Conservation (phyloP, 2,888 invertebrate species). For the Limnephilus auricula region DNA sequence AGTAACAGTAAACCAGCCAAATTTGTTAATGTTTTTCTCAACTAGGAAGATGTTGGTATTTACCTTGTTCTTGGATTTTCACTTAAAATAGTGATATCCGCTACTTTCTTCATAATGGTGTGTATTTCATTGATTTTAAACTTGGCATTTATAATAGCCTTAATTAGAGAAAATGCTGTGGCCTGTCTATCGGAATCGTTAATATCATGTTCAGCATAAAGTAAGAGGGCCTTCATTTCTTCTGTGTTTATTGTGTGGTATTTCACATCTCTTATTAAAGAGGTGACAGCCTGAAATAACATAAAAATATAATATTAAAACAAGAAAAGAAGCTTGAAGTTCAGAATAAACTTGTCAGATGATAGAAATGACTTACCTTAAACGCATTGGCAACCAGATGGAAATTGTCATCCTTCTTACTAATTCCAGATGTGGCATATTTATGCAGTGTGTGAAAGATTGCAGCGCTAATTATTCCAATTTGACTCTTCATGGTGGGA, state of each 20-base stretch:
- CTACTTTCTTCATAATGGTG: constrained; percentile 89
- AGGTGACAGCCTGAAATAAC: constrained; percentile 83
- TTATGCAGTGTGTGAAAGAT: constrained; percentile 93
- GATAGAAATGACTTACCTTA: constrained; percentile 80
- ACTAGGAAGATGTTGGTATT: constrained; percentile 55
- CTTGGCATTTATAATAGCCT: constrained; percentile 88
- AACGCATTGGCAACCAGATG: constrained; percentile 92
- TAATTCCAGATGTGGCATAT: constrained; percentile 90
- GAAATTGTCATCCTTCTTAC: constrained; percentile 90
- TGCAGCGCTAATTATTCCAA: constrained; percentile 82
- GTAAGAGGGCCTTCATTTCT: constrained; percentile 88
- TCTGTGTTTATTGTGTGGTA: constrained; percentile 83
- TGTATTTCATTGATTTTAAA: constrained; percentile 85
- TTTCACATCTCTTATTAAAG: constrained; percentile 87
- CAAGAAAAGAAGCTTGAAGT: not conserved
- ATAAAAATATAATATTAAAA: not conserved
- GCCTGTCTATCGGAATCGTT: constrained; percentile 90
- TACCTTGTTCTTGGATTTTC: constrained; percentile 79
- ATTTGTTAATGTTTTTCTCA: constrained; percentile 48
- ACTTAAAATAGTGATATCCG: constrained; percentile 87
- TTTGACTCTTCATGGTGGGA: constrained; percentile 81
- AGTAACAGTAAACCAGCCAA: not conserved
- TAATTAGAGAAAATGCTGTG: constrained; percentile 91
- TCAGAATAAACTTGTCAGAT: not conserved
- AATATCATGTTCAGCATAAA: constrained; percentile 94